Evolutionary conservation across 2,113 vertebrate species (phyloP).

Genomic region (Sylvietta virens): DNA sequence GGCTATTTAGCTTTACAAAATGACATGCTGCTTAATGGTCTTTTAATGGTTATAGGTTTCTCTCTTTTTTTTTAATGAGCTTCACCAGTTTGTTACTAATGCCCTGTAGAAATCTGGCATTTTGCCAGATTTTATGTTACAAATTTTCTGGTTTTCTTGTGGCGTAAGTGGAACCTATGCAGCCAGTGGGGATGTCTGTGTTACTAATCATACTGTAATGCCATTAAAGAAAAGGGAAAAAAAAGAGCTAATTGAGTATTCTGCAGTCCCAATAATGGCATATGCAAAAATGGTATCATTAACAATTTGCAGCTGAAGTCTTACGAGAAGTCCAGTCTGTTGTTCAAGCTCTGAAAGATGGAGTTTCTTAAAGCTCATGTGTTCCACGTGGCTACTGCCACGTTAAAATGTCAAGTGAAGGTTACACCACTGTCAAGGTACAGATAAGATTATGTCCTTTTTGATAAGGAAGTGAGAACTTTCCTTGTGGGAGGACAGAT

Average conservation of each 20-base stretch:
- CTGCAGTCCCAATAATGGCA: constrained; percentile 14
- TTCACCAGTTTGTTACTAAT: constrained; percentile 99
- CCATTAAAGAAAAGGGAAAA: constrained; percentile 35
- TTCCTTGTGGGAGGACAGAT: background rate
- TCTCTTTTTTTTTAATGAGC: constrained; percentile 89
- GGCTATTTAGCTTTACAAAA: constrained; percentile 99
- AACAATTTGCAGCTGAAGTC: constrained; percentile 51
- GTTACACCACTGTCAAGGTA: background rate
- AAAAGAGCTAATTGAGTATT: constrained; percentile 46
- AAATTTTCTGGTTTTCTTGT: constrained; percentile 81
- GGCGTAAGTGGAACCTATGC: constrained; percentile 77
- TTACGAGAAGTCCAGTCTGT: background rate
- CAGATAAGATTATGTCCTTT: background rate
- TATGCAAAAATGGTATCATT: background rate
- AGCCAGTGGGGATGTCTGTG: constrained; percentile 66
- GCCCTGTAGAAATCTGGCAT: constrained; percentile 96
- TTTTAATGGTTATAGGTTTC: constrained; percentile 99
- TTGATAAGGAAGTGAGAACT: background rate
- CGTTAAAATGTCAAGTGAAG: background rate
- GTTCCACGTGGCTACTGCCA: background rate
- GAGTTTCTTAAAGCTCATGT: background rate
- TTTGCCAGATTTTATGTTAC: constrained; percentile 84
- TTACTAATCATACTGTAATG: constrained; percentile 62
- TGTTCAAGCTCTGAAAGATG: background rate
- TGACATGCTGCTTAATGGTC: constrained; percentile 99